These are phyloP conservation scores for Phoebastria nigripes DNA, from an alignment of 2,797 vertebrate genomes.

Conservation along the genomic window DNA sequence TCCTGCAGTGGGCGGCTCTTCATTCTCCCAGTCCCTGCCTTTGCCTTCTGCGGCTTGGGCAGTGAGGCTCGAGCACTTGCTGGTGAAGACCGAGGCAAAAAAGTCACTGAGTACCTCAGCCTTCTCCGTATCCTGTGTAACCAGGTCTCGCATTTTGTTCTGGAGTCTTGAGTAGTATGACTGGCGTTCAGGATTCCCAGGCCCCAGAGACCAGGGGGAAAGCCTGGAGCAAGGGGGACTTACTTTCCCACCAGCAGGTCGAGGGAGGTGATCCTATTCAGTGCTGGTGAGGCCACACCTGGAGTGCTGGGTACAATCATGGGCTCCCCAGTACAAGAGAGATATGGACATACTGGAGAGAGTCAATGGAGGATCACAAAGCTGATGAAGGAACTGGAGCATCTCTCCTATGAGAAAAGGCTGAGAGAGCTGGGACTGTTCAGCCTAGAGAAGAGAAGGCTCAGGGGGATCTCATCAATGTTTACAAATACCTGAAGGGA, in stretches of 20 bases:
- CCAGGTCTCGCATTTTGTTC: no score
- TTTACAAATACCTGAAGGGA: neutral
- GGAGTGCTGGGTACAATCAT: neutral
- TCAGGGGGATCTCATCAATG: neutral
- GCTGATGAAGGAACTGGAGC: neutral
- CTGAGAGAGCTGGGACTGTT: neutral
- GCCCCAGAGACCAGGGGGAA: no score
- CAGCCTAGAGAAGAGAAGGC: neutral
- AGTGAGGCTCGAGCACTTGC: no score
- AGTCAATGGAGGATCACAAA: neutral
- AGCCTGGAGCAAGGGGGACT: neutral
- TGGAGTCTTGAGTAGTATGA: neutral
- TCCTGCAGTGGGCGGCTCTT: no score
- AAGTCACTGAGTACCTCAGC: no score
- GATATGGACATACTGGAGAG: neutral
- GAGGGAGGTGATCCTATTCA: neutral
- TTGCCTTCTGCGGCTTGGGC: no score
- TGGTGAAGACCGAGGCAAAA: no score
- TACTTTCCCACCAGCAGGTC: neutral
- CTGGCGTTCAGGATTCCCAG: neutral
- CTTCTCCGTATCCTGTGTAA: no score
- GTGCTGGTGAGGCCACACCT: neutral
- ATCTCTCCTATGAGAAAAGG: neutral
- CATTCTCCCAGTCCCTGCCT: no score
- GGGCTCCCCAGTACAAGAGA: neutral